Evolutionary conservation across 2,113 vertebrate species (phyloP).

Genomic region (Melanocharis versteri): DNA sequence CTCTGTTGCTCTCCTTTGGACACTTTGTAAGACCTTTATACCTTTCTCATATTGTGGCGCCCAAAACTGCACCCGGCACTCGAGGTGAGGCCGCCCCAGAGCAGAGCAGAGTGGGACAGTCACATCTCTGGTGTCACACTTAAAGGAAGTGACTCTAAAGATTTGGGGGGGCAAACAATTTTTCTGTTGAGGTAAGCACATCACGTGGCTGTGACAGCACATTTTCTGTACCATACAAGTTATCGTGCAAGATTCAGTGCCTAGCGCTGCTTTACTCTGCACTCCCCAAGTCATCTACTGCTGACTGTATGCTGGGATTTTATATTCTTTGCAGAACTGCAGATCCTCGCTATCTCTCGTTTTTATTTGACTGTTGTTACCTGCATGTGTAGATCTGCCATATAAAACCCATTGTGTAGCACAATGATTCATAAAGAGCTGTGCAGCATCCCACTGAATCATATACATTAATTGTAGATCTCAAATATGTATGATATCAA

Average conservation of each 20-base stretch:
- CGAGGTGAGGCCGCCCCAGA: accelerated
- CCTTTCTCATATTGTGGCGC: not conserved
- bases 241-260: accelerated
- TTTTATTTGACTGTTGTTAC: not conserved
- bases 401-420: not conserved
- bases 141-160: slow-evolving; percentile 4
- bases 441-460: not conserved
- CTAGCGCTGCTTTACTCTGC: accelerated
- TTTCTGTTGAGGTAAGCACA: not conserved
- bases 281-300: not conserved
- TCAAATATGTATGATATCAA: not conserved
- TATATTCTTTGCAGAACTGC: not conserved
- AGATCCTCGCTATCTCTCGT: accelerated
- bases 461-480: not conserved
- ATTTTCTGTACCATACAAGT: not conserved
- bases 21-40: not conserved
- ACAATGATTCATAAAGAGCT: not conserved
- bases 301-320: not conserved
- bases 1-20: not conserved
- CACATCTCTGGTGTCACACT: not conserved
- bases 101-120: not conserved
- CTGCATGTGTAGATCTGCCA: not conserved
- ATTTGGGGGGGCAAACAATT: not conserved
- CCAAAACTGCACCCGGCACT: not conserved
- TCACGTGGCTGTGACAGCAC: not conserved